Evolutionary conservation across 2,888 invertebrate genomes (phyloP).

Genomic region (Sphaeridia pumilis): DNA sequence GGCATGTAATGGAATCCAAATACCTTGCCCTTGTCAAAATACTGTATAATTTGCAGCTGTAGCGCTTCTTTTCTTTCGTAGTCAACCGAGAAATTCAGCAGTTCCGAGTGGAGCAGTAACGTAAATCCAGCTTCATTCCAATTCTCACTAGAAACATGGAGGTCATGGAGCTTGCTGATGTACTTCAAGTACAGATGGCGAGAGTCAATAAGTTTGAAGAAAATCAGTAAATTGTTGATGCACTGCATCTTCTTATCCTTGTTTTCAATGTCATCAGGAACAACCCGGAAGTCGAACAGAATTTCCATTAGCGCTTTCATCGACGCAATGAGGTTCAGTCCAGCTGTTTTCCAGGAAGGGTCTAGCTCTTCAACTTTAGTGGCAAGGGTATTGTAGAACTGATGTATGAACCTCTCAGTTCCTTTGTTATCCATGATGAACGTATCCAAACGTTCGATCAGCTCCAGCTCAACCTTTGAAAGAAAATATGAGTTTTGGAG

Average conservation of each 20-base stretch:
- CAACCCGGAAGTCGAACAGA: conserved; percentile 83
- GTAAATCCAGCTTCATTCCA: conserved; percentile 92
- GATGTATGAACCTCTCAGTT: conserved; percentile 76
- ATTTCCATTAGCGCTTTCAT: conserved; percentile 78
- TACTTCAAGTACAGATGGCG: conserved; percentile 93
- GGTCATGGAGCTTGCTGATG: conserved; percentile 85
- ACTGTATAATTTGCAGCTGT: conserved; percentile 53
- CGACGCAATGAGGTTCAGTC: conserved; percentile 82
- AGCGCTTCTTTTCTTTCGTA: conserved; percentile 35
- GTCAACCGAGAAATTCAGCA: conserved; percentile 59
- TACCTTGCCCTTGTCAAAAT: conserved; percentile 87
- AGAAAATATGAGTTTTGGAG: not conserved
- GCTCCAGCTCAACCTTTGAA: conserved; percentile 67
- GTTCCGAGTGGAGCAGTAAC: conserved; percentile 82
- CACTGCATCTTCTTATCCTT: conserved; percentile 92
- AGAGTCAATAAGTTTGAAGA: conserved; percentile 88
- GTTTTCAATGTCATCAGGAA: conserved; percentile 90
- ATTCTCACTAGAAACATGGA: conserved; percentile 83
- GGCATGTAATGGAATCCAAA: not conserved
- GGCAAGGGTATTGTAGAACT: not conserved
- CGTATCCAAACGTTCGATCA: conserved; percentile 82
- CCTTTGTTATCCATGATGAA: conserved; percentile 87
- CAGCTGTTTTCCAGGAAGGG: conserved; percentile 82
- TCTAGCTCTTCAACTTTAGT: conserved; percentile 72
- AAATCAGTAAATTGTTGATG: conserved; percentile 89